Conservation (phyloP, 2,797 vertebrate species). For the Orientallactaga sibirica region DNA sequence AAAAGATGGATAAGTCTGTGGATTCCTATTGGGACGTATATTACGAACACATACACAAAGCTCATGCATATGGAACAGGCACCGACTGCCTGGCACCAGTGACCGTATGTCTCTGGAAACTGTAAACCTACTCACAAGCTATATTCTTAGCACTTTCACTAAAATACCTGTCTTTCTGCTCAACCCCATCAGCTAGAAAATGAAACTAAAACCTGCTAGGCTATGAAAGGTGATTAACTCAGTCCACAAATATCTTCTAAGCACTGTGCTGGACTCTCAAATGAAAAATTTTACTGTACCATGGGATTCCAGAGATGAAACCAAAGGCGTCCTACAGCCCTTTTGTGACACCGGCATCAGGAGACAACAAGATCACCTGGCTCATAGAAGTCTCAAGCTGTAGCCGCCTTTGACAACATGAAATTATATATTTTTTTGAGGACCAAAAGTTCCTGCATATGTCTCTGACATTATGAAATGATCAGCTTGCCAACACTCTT, state of each 20-base stretch:
- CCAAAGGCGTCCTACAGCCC: not conserved
- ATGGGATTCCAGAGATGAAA: conserved; percentile 36
- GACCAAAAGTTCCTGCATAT: not conserved
- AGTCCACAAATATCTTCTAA: conserved; percentile 19
- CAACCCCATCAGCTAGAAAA: not conserved
- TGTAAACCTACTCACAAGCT: not conserved
- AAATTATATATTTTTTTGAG: not conserved
- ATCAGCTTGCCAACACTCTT: not conserved
- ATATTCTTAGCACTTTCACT: not conserved
- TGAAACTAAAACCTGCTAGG: not conserved
- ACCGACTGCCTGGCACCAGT: fast-evolving
- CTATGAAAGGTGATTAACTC: not conserved
- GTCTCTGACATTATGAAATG: not conserved
- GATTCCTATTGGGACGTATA: not conserved
- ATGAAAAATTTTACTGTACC: conserved; percentile 29
- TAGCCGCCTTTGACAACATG: not conserved
- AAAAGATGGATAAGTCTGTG: conserved; percentile 34
- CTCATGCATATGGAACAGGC: not conserved
- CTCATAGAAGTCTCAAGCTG: not conserved
- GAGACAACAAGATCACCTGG: not conserved
- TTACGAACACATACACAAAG: not conserved
- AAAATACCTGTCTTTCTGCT: not conserved
- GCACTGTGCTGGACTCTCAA: not conserved
- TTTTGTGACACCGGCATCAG: not conserved
- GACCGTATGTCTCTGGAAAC: not conserved